Conservation (phyloP, 2,113 vertebrate species). For the Myotis yumanensis region DNA sequence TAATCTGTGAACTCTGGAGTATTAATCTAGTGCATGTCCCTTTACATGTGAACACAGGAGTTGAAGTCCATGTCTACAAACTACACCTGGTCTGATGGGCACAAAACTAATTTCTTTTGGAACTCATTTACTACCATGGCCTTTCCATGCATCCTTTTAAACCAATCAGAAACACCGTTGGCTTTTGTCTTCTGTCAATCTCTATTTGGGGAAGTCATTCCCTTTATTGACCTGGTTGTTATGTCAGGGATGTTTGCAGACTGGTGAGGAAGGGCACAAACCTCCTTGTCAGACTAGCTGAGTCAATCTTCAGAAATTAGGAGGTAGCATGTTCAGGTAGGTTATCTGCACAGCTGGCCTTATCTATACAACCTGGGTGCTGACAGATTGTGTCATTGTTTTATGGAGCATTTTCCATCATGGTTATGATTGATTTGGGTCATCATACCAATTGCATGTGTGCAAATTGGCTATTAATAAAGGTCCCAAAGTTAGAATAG, state of each 20-base stretch:
- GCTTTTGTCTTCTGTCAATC: background rate
- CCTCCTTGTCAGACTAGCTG: background rate
- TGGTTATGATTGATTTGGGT: constrained; percentile 56
- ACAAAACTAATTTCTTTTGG: background rate
- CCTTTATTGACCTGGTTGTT: background rate
- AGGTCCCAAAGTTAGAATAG: constrained; percentile 56
- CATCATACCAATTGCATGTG: constrained; percentile 53
- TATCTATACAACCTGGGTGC: background rate
- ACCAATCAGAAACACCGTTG: background rate
- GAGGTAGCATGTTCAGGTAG: background rate
- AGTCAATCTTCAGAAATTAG: background rate
- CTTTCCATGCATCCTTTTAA: constrained; percentile 13
- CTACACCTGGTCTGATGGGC: background rate
- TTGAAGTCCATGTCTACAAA: background rate
- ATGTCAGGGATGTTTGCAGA: background rate
- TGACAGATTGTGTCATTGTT: constrained; percentile 11
- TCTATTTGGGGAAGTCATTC: background rate
- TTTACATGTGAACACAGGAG: background rate
- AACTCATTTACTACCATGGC: background rate
- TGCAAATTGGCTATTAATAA: constrained; percentile 62
- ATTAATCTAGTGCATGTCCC: background rate
- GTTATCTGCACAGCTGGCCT: background rate
- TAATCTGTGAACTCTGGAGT: background rate
- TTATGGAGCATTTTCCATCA: constrained; percentile 24
- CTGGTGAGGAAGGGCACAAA: background rate